Conservation (phyloP, 2,888 invertebrate genomes). For the Polydrusus tereticollis region DNA sequence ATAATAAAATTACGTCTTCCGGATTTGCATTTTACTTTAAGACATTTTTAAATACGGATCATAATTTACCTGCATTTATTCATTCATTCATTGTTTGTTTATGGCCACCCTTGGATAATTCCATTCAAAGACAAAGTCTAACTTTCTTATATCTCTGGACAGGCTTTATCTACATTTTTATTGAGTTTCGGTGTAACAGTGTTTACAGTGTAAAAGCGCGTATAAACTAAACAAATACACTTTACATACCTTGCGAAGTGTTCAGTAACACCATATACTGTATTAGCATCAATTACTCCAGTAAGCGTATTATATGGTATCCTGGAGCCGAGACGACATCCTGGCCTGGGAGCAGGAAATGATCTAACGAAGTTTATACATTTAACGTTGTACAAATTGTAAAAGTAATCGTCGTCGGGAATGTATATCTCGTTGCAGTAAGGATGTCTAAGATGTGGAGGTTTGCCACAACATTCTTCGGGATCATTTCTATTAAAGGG, state of each 20-base stretch:
- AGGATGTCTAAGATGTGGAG: conserved; percentile 86
- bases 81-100: too few species aligned
- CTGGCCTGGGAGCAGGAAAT: conserved; percentile 88
- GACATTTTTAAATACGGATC: too few species aligned
- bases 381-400: conserved; percentile 84
- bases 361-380: conserved; percentile 93
- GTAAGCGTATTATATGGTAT: conserved; percentile 89
- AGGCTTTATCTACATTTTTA: too few species aligned
- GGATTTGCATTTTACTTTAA: too few species aligned
- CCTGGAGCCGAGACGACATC: conserved; percentile 90
- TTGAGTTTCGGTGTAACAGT: too few species aligned
- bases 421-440: conserved; percentile 92
- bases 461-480: conserved; percentile 89
- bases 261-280: conserved; percentile 90
- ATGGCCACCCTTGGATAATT: too few species aligned
- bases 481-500: conserved; percentile 89
- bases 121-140: too few species aligned
- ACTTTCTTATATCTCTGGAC: too few species aligned
- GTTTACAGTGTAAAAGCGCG: too few species aligned
- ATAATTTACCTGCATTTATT: too few species aligned
- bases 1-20: too few species aligned
- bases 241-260: conserved; percentile 77
- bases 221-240: too few species aligned
- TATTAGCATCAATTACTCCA: conserved; percentile 89
- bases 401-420: conserved; percentile 93